Conservation (phyloP, 35 echinoderm and acorn worm species). For the Acanthaster planci region DNA sequence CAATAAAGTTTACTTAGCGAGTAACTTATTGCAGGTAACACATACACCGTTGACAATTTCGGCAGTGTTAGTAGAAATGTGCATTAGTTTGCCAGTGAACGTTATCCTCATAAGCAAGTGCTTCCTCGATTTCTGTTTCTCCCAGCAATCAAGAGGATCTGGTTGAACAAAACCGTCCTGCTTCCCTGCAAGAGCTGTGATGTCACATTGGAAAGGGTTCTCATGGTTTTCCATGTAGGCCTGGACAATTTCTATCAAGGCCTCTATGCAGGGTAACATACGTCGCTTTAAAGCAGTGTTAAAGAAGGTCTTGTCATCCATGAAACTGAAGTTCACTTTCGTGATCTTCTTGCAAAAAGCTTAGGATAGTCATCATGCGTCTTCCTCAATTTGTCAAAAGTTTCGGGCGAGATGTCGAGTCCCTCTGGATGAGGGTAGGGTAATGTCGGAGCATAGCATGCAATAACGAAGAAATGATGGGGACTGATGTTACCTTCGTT, state of each 20-base stretch:
- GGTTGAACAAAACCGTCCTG: neutral
- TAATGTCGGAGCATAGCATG: slow-evolving; percentile 43
- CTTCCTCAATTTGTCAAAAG: neutral
- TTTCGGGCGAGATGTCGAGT: neutral
- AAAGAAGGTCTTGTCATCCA: neutral
- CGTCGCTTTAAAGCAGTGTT: neutral
- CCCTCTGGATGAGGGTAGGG: slow-evolving; percentile 31
- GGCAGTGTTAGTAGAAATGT: neutral
- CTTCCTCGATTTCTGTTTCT: neutral
- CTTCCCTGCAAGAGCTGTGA: neutral
- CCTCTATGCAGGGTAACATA: neutral
- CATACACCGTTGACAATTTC: neutral
- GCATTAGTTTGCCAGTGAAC: neutral
- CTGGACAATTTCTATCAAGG: neutral
- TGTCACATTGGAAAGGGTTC: neutral
- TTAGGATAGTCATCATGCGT: neutral
- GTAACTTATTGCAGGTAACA: neutral
- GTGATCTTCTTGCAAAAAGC: neutral
- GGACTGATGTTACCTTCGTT: neutral
- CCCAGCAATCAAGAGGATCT: neutral
- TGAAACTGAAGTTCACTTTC: neutral
- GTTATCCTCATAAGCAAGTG: neutral
- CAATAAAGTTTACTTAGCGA: too few relatives aligned
- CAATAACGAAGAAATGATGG: slow-evolving; percentile 29
- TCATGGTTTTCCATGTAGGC: neutral